Percentiles rank a stretch among this genome's conserved stretches.
Conservation (phyloP, 2,888 invertebrate genomes). For the Hirtodrosophila trivittata region DNA sequence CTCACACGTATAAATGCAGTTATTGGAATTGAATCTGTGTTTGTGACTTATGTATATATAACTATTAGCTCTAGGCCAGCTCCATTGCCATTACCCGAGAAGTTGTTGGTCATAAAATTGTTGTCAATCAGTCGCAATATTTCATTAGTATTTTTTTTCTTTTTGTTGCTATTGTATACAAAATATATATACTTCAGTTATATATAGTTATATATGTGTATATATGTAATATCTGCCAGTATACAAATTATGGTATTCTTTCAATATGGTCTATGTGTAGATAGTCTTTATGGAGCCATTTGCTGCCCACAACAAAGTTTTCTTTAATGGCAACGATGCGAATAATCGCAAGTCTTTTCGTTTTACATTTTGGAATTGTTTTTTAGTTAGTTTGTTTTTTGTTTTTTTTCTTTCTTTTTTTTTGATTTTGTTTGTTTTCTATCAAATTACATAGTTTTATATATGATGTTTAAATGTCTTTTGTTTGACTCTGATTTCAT, state of each 20-base stretch:
- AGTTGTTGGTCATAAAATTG: conserved; percentile 33
- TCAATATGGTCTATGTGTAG: conserved; percentile 28
- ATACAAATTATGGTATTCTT: conserved; percentile 14
- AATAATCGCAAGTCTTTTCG: conserved; percentile 73
- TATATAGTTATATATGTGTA: conserved; percentile 16
- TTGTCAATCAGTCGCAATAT: conserved; percentile 42
- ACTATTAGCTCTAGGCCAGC: conserved; percentile 32
- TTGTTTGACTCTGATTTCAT: conserved; percentile 14
- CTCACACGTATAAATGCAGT: conserved; percentile 41
- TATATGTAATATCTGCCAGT: conserved; percentile 21
- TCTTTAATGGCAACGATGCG: conserved; percentile 58
- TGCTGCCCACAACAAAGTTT: conserved; percentile 24
- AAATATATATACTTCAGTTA: conserved; percentile 35
- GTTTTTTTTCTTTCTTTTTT: conserved; percentile 10
- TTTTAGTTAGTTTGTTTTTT: conserved; percentile 25
- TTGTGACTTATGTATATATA: conserved; percentile 13
- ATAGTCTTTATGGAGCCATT: conserved; percentile 31
- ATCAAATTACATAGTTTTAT: conserved; percentile 33
- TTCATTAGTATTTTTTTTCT: conserved; percentile 6
- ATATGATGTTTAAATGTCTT: conserved; percentile 23
- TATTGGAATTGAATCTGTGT: conserved; percentile 27
- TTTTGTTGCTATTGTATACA: conserved; percentile 36
- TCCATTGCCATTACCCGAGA: conserved; percentile 42
- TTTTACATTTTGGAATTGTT: conserved; percentile 72
- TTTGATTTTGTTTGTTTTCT: conserved; percentile 13